Conservation (phyloP, 2,888 invertebrate species). For the Drosophila eohydei region DNA sequence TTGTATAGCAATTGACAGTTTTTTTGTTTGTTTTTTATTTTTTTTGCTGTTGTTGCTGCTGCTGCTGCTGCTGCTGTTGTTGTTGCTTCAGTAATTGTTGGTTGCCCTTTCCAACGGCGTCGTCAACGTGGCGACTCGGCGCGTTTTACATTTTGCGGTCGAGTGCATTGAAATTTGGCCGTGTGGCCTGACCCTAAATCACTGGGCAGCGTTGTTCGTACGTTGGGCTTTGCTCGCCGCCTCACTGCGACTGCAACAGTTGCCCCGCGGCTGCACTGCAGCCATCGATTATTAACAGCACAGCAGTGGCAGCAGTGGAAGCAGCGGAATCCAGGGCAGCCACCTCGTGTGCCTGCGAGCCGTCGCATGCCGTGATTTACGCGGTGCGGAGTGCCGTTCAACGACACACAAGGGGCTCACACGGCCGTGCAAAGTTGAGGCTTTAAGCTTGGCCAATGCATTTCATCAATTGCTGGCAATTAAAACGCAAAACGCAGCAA, state of each 20-base stretch:
- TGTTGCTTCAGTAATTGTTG: conserved; percentile 31
- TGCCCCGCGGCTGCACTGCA: conserved; percentile 50
- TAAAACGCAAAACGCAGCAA: conserved; percentile 66
- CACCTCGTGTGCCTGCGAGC: not conserved
- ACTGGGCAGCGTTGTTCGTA: conserved; percentile 45
- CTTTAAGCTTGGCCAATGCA: conserved; percentile 44
- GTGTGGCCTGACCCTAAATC: conserved; percentile 69
- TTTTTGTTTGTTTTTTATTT: not conserved
- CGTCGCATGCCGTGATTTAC: conserved; percentile 38
- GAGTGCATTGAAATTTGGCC: conserved; percentile 64
- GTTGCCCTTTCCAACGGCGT: conserved; percentile 24
- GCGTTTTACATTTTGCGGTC: conserved; percentile 60
- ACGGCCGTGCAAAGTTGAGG: conserved; percentile 22
- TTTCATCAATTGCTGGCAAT: conserved; percentile 67
- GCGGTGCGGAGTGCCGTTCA: conserved; percentile 15
- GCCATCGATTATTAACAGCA: conserved; percentile 70
- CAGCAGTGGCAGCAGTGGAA: conserved; percentile 1
- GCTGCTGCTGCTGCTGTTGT: too few species aligned
- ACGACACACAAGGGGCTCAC: conserved; percentile 21
- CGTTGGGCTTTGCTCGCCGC: conserved; percentile 7
- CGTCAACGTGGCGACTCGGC: conserved; percentile 16
- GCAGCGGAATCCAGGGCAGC: not conserved
- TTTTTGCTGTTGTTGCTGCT: conserved; percentile 9
- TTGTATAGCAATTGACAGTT: not conserved
- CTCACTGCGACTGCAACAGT: conserved; percentile 49